phyloP scores from a whole-genome alignment of 2,888 invertebrate species.

The Timema podura region DNA sequence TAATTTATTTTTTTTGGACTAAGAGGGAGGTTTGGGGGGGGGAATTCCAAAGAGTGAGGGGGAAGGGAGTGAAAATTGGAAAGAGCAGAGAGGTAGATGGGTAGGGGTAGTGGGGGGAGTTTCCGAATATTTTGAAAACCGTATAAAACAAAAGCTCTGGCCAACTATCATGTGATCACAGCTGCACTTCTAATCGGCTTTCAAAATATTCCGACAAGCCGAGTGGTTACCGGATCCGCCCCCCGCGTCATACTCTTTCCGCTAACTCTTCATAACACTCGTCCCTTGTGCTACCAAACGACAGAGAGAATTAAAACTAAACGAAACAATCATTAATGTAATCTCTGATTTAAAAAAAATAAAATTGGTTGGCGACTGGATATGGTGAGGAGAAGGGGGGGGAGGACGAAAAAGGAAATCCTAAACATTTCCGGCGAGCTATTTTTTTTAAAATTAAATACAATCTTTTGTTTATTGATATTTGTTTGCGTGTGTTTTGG shows the following conservation, averaged over 20 bases:
- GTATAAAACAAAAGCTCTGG: constrained; percentile 14
- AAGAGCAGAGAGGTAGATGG: neutral
- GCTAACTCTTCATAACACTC: neutral
- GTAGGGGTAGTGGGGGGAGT: neutral
- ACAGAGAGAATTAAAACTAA: constrained; percentile 4
- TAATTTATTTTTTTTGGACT: too few species aligned
- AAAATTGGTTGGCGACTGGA: too few species aligned
- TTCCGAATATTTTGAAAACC: constrained; percentile 16
- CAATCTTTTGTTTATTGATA: too few species aligned
- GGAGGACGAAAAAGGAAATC: too few species aligned
- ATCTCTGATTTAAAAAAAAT: neutral
- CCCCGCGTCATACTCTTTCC: neutral
- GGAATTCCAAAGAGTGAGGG: neutral
- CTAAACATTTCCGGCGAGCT: too few species aligned
- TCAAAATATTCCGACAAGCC: constrained; percentile 23
- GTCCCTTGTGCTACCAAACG: neutral
- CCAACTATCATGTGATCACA: constrained; percentile 26
- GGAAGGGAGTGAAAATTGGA: neutral
- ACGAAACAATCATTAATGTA: constrained; percentile 14
- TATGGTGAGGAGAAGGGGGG: too few species aligned
- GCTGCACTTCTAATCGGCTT: constrained; percentile 26
- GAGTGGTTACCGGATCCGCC: neutral
- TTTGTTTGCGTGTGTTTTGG: too few species aligned
- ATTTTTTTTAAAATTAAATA: too few species aligned
- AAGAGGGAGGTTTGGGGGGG: neutral